These are phyloP conservation scores for Antheraea pernyi DNA, from an alignment of 1,140 invertebrate species.

Conservation along the genomic window DNA sequence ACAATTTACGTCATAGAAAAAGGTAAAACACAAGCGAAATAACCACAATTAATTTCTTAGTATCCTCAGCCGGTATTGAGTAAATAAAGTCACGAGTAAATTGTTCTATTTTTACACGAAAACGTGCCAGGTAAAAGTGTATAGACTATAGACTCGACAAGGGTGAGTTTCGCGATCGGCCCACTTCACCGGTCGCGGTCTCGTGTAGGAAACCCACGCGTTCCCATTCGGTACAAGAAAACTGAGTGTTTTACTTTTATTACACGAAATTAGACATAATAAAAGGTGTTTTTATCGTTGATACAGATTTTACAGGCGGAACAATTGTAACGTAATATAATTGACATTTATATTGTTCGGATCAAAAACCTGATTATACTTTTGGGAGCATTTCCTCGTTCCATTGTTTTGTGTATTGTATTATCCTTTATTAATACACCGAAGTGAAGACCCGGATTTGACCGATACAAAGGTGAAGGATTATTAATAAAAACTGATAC, in stretches of 20 bases:
- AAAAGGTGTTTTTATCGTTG: slow-evolving; percentile 1
- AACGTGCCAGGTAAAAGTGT: not conserved
- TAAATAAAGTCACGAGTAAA: not conserved
- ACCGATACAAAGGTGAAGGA: not conserved
- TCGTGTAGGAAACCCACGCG: not conserved
- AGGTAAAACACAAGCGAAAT: too few species aligned
- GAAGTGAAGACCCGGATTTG: not conserved
- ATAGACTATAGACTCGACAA: not conserved
- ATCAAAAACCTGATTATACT: not conserved
- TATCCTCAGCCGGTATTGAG: too few species aligned
- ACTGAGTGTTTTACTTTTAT: not conserved
- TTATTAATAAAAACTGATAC: not conserved
- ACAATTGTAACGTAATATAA: slow-evolving; percentile 1
- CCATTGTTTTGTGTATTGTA: not conserved
- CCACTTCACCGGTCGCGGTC: not conserved
- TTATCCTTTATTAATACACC: not conserved
- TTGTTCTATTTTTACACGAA: slow-evolving; percentile 12
- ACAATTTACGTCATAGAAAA: too few species aligned
- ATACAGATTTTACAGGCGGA: not conserved
- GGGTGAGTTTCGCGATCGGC: not conserved
- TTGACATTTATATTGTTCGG: not conserved
- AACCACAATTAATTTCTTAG: too few species aligned
- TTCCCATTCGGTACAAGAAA: not conserved
- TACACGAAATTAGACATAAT: slow-evolving; percentile 9
- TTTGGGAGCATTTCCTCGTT: not conserved